These are phyloP conservation scores for Vicugna pacos DNA, from an alignment of 2,113 vertebrate genomes.

Conservation along the genomic window DNA sequence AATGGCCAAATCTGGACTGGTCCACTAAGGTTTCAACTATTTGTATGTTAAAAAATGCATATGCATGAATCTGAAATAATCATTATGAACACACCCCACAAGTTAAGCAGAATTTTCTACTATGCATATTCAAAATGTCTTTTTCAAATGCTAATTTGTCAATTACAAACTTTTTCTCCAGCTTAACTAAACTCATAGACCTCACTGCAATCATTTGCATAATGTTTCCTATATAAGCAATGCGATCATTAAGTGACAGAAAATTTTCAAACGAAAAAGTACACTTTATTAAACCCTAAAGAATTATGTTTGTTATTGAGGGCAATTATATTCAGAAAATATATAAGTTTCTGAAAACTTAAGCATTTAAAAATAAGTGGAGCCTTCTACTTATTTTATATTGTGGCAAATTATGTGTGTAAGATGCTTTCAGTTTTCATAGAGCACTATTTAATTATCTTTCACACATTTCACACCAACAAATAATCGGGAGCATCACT, in stretches of 20 bases:
- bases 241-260: slow-evolving; percentile 47
- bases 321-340: slow-evolving; percentile 34
- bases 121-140: slow-evolving; percentile 79
- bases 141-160: slow-evolving; percentile 84
- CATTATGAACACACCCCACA: slow-evolving; percentile 79
- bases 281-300: slow-evolving; percentile 45
- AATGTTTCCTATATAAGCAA: slow-evolving; percentile 55
- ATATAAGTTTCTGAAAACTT: neutral
- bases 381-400: neutral
- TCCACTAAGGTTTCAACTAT: slow-evolving; percentile 59
- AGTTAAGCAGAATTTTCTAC: slow-evolving; percentile 80
- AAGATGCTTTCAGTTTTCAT: slow-evolving; percentile 36
- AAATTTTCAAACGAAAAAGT: slow-evolving; percentile 5
- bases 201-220: slow-evolving; percentile 76
- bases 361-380: slow-evolving; percentile 10
- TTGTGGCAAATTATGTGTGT: neutral
- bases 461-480: slow-evolving; percentile 66
- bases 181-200: slow-evolving; percentile 79
- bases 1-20: neutral
- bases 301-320: neutral
- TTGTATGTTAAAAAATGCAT: slow-evolving; percentile 72
- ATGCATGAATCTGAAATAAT: slow-evolving; percentile 78
- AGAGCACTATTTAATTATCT: slow-evolving; percentile 45
- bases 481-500: slow-evolving; percentile 51
- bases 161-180: slow-evolving; percentile 83